Percentiles rank a stretch among this genome's conserved stretches.
Conservation (phyloP, 2,797 vertebrate species). For the Ctenochaetus hawaiiensis region DNA sequence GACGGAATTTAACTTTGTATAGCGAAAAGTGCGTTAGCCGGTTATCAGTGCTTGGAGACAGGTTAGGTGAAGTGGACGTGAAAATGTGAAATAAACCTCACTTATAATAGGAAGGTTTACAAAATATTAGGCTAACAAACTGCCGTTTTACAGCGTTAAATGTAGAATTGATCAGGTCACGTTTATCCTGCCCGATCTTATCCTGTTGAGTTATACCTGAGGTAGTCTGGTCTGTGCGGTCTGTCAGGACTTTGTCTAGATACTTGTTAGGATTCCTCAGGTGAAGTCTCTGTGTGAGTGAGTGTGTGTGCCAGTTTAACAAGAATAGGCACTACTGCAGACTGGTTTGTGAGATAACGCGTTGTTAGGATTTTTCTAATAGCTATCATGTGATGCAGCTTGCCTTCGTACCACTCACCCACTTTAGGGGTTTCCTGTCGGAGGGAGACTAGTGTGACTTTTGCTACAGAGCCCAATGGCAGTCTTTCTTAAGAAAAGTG, state of each 20-base stretch:
- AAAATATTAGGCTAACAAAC: not conserved
- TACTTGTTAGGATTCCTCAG: conserved; percentile 36
- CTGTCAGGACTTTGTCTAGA: conserved; percentile 6
- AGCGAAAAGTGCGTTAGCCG: not conserved
- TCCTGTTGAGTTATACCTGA: not conserved
- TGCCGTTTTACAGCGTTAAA: not conserved
- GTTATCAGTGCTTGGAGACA: conserved; percentile 2
- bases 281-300: conserved; percentile 5
- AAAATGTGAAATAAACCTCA: not conserved
- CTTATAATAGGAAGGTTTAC: not conserved
- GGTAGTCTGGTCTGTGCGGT: not conserved
- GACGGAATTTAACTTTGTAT: not conserved
- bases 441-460: conserved; percentile 10
- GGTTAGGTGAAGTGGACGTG: not conserved
- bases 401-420: conserved; percentile 38
- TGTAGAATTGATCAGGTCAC: not conserved
- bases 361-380: conserved; percentile 51
- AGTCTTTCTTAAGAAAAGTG: conserved; percentile 1
- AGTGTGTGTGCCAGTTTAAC: not conserved
- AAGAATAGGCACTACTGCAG: not conserved
- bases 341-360: conserved; percentile 31
- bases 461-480: conserved; percentile 30
- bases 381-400: conserved; percentile 58
- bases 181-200: conserved; percentile 1
- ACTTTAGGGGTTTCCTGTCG: conserved; percentile 49